Evolutionary conservation across 2,113 vertebrate genomes (phyloP).

Genomic region (Notarius quadriscutis): DNA sequence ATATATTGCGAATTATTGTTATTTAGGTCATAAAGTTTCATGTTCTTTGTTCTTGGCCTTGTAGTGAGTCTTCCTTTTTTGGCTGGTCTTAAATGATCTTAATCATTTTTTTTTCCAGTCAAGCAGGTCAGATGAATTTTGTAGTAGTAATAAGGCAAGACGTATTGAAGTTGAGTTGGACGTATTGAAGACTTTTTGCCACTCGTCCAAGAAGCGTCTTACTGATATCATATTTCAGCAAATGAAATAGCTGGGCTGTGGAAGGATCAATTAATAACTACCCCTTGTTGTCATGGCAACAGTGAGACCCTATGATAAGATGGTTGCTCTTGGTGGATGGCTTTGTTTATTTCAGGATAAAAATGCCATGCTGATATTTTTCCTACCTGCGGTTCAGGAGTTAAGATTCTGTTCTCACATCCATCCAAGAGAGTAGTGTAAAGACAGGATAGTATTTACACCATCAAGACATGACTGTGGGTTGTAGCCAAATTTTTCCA

Average conservation of each 20-base stretch:
- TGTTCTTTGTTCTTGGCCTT: not conserved
- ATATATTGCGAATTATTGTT: not conserved
- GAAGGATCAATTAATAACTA: conserved; percentile 13
- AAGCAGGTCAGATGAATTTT: not conserved
- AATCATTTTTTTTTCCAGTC: not conserved
- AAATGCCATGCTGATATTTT: not conserved
- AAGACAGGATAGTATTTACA: not conserved
- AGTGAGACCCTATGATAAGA: conserved; percentile 17
- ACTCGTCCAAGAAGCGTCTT: not conserved
- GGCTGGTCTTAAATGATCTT: not conserved
- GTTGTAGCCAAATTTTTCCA: conserved; percentile 7
- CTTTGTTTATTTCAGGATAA: conserved; percentile 32
- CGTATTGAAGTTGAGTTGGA: not conserved
- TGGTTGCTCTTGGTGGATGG: conserved; percentile 9
- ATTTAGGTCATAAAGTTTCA: not conserved
- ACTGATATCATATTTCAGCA: not conserved
- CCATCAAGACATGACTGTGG: not conserved
- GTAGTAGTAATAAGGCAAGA: not conserved
- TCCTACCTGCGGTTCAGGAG: not conserved
- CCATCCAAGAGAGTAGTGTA: not conserved
- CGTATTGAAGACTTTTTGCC: not conserved
- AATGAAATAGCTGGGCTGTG: not conserved
- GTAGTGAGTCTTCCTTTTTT: not conserved
- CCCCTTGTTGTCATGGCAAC: conserved; percentile 55
- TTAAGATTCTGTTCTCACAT: not conserved